Percentiles rank a stretch among this genome's conserved stretches.
phyloP scores from a whole-genome alignment of 2,888 invertebrate species.

The Argyresthia albistria region DNA sequence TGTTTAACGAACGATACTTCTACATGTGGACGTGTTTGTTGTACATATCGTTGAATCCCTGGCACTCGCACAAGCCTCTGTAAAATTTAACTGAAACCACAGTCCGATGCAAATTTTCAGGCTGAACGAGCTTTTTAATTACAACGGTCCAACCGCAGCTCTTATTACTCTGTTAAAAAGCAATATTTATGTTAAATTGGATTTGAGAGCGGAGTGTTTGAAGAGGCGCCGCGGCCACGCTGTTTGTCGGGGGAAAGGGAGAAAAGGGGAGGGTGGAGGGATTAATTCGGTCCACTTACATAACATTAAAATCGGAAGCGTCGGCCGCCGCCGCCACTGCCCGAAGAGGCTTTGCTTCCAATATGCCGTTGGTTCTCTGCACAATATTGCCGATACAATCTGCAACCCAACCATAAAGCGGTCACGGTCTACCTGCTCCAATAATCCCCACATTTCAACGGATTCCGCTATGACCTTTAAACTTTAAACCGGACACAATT shows the following conservation, averaged over 20 bases:
- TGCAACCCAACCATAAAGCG: no score
- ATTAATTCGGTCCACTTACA: slow-evolving; percentile 41
- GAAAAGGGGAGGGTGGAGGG: slow-evolving; percentile 5
- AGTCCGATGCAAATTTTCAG: slow-evolving; percentile 13
- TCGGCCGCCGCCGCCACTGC: slow-evolving; percentile 8
- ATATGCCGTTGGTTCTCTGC: slow-evolving; percentile 35
- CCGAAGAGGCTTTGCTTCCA: slow-evolving; percentile 36
- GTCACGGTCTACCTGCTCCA: no score
- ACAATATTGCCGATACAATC: not conserved
- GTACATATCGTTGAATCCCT: no score
- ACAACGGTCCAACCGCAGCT: slow-evolving; percentile 27
- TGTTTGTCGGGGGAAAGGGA: no score
- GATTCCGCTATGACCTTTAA: not conserved
- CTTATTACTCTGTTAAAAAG: slow-evolving; percentile 30
- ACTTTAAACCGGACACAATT: not conserved
- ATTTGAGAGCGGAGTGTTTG: slow-evolving; percentile 4
- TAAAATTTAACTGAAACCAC: slow-evolving; percentile 12
- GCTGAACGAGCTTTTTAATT: slow-evolving; percentile 38
- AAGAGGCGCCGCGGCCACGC: no score
- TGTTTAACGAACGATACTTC: no score
- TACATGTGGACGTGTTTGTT: no score
- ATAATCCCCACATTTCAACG: not conserved
- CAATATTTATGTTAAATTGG: slow-evolving; percentile 41
- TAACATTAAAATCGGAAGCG: slow-evolving; percentile 41
- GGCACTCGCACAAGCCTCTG: no score